Evolutionary conservation across 2,888 invertebrate genomes (phyloP), one percentile per base, ranked within the genome.

Genomic region (Leptinotarsa haldemani): DNA sequence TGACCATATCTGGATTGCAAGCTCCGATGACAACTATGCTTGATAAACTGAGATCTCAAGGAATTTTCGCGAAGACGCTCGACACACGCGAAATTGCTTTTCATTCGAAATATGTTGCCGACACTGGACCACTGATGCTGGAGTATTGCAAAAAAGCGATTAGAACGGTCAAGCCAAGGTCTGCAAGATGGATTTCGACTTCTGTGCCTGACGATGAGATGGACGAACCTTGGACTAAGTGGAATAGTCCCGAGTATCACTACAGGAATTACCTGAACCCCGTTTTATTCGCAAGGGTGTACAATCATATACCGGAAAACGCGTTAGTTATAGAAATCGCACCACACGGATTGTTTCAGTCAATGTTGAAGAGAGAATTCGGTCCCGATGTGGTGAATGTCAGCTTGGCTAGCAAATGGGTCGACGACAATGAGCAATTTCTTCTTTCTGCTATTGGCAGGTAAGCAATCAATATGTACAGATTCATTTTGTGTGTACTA

Each of bases 1-100:
- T 95, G 70, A 97, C 97, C 18, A 93, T 98, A 80, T 96, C 97
- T 1, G 98, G 97, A 0, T 95, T 95, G 0, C 90, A 91, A 50
- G 92, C 92, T 3, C 89, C 90, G 65, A 91, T 95, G 84, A 88
- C 90, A 80, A 86, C 83, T 63, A 94, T 95, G 83, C 92, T 95
- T 0, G 89, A 89, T 1, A 88, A 92, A 77, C 85, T 95, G 30
- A 89, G 92, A 76, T 88, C 89, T 0, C 91, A 94, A 79, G 92
- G 92, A 0, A 90, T 95, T 69, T 95, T 95, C 82, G 94, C 94
- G 0, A 92, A 92, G 78, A 92, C 93, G 82, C 94, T 97, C 0
- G 91, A 93, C 4, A 93, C 94, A 83, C 92, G 93, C 70, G 94
- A 94, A 81, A 93, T 95, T 78, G 94, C 97, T 0, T 97, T 95